These are phyloP conservation scores for Panopea generosa DNA, from an alignment of 2,888 invertebrate genomes.

Conservation along the genomic window DNA sequence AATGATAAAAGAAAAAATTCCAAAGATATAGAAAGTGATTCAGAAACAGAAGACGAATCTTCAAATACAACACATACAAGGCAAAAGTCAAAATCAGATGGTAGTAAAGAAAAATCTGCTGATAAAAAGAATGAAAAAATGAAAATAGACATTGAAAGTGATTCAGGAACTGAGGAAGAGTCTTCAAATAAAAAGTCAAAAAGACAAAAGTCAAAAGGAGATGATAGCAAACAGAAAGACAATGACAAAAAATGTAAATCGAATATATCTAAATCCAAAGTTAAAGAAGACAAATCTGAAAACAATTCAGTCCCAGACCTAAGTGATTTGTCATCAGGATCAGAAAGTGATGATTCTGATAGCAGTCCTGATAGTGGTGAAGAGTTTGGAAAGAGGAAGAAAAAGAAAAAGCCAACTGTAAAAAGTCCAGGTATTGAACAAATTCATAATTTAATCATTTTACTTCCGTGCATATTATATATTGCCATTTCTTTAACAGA, in stretches of 20 bases:
- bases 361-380: slow-evolving; percentile 42
- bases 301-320: not conserved
- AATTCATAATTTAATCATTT: no score
- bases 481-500: no score
- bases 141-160: no score
- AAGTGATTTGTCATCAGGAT: not conserved
- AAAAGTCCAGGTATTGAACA: no score
- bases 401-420: slow-evolving; percentile 33
- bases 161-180: no score
- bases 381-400: slow-evolving; percentile 52
- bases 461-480: no score
- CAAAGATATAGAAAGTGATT: slow-evolving; percentile 3
- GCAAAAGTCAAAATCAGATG: slow-evolving; percentile 27
- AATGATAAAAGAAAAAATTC: slow-evolving; percentile 10
- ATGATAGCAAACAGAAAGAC: not conserved
- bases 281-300: no score
- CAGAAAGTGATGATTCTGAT: slow-evolving; percentile 17
- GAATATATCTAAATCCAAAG: not conserved
- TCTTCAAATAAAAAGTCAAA: not conserved
- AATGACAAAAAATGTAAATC: not conserved
- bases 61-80: no score
- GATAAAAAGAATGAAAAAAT: not conserved
- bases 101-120: slow-evolving; percentile 3
- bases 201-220: not conserved
- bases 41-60: not conserved